phyloP scores from a whole-genome alignment of 2,113 vertebrate genomes.

The Antechinus flavipes region DNA sequence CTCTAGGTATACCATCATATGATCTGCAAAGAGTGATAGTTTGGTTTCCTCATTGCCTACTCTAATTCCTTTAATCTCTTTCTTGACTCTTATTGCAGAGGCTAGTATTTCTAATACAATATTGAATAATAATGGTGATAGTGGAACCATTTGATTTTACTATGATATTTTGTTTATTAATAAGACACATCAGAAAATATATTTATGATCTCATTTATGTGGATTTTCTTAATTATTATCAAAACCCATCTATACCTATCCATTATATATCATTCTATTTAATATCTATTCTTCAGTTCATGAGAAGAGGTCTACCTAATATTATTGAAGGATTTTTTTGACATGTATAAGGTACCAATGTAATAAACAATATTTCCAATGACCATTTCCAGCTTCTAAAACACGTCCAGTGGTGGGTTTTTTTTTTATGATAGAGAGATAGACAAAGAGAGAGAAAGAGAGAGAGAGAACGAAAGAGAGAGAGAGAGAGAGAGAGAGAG shows the following conservation, averaged over 20 bases:
- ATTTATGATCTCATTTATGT: not conserved
- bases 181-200: not conserved
- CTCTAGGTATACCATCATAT: too few species aligned
- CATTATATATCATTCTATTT: not conserved
- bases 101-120: too few species aligned
- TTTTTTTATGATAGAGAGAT: not conserved
- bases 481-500: too few species aligned
- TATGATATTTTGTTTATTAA: constrained; percentile 6
- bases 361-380: not conserved
- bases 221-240: not conserved
- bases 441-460: too few species aligned
- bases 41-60: too few species aligned
- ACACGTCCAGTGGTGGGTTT: not conserved
- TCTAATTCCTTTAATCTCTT: too few species aligned
- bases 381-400: not conserved
- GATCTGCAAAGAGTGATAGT: too few species aligned
- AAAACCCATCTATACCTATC: not conserved
- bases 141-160: not conserved
- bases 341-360: not conserved
- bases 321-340: not conserved
- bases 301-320: not conserved
- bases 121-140: too few species aligned
- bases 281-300: not conserved
- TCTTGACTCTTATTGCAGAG: too few species aligned
- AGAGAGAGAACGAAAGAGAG: too few species aligned